Evolutionary conservation across 2,797 vertebrate genomes (phyloP), one percentile per base, ranked within the genome.

Genomic region (Dicrostonyx torquatus): DNA sequence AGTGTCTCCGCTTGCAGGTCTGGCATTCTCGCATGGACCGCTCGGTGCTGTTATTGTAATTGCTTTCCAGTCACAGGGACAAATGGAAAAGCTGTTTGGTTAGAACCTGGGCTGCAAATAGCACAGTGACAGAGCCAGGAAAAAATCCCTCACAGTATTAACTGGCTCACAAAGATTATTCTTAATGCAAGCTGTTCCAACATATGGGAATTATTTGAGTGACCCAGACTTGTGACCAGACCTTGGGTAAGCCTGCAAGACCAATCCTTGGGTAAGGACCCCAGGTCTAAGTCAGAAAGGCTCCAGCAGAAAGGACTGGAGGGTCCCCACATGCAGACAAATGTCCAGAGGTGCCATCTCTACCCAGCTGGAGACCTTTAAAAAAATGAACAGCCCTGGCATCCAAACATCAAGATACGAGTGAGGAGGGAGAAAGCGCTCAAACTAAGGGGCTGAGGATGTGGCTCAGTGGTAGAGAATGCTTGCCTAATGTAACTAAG

Each of bases 51-150:
- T 83, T 70, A 86, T 83, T 90, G 89, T 94, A 93, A 94, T 72
- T 88, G 76, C 89, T 95, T 94, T 83, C 18, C 87, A 73, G 77
- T 82, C 68, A 68, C 0, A 3, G 66, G 43, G 93, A 93, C 92
- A 96, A 96, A 68, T 48, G 70, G 87, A 95, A 96, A 97, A 93
- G 91, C 83, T 93, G 96, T 96, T 96, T 87, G 60, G 78, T 48
- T 97, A 94, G 94, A 95, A 93, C 70, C 80, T 86, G 91, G 50
- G 76, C 96, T 95, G 55, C 93, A 95, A 91, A 96, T 73, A 97
- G 97, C 93, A 93, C 90, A 70, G 37, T 95, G 96, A 95, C 94
- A 92, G 88, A 20, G 40, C 91, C 72, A 93, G 96, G 94, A 95
- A 97, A 97, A 97, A 94, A 90, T 94, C 91, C 94, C 82, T 89